Evolutionary conservation across 2,797 vertebrate species (phyloP).

Genomic region (Astyanax mexicanus): DNA sequence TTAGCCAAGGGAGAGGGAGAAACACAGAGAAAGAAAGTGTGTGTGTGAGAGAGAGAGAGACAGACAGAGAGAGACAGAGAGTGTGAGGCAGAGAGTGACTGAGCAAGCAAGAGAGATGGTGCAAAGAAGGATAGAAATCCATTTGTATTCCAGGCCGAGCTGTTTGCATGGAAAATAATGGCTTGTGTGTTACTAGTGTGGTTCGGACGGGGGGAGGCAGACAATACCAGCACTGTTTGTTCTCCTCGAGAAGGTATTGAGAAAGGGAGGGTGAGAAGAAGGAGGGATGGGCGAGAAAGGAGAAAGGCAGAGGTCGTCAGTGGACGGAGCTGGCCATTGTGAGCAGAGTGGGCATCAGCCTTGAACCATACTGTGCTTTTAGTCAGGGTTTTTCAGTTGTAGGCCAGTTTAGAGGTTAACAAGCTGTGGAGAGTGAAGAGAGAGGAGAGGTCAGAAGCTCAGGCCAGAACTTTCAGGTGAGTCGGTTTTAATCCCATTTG

Average conservation of each 20-base stretch:
- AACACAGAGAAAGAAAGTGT: constrained; percentile 35
- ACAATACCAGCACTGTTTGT: constrained; percentile 94
- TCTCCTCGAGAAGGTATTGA: constrained; percentile 78
- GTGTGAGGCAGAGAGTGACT: constrained; percentile 65
- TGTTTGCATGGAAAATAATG: constrained; percentile 88
- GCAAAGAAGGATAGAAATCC: constrained; percentile 73
- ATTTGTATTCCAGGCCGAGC: constrained; percentile 78
- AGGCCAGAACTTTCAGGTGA: constrained; percentile 10
- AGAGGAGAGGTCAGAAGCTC: not conserved
- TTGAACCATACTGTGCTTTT: not conserved
- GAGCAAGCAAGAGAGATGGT: constrained; percentile 4
- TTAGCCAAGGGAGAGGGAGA: constrained; percentile 18
- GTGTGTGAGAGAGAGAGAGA: constrained; percentile 65
- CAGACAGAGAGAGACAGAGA: constrained; percentile 59
- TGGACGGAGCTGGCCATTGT: constrained; percentile 69
- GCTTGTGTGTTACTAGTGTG: constrained; percentile 77
- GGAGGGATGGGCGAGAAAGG: constrained; percentile 60
- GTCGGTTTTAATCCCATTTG: constrained; percentile 7
- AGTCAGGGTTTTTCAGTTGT: not conserved
- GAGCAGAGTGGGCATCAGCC: constrained; percentile 57
- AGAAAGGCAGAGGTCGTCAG: constrained; percentile 68
- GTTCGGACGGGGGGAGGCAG: constrained; percentile 70
- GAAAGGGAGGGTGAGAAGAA: constrained; percentile 48
- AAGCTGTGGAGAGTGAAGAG: not conserved
- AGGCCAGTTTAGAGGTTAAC: not conserved